These are phyloP conservation scores for Aethina tumida DNA, from an alignment of 1,140 invertebrate species.

Conservation along the genomic window DNA sequence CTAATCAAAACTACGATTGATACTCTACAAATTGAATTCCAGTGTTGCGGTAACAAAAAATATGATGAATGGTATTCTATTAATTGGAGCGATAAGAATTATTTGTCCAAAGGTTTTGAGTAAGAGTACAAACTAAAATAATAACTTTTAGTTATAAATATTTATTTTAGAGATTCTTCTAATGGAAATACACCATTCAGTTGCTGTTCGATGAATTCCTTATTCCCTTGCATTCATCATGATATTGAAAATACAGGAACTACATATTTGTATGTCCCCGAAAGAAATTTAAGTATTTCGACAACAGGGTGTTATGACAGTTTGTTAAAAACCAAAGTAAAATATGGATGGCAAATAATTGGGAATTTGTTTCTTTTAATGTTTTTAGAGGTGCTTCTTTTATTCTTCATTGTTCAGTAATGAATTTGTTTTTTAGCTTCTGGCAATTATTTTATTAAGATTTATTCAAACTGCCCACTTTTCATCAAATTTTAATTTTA, in stretches of 20 bases:
- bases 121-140: conserved; percentile 1
- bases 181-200: conserved; percentile 28
- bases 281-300: conserved; percentile 31
- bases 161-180: conserved; percentile 4
- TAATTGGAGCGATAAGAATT: conserved; percentile 26
- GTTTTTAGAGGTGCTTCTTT: conserved; percentile 17
- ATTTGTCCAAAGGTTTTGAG: neutral
- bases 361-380: conserved; percentile 22
- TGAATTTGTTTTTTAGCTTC: conserved; percentile 15
- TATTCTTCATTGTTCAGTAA: neutral
- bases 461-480: conserved; percentile 29
- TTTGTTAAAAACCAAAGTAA: conserved; percentile 21
- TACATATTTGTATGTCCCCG: conserved; percentile 27
- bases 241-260: conserved; percentile 25
- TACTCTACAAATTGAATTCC: conserved; percentile 31
- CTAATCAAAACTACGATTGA: conserved; percentile 29
- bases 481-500: conserved; percentile 17
- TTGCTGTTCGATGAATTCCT: conserved; percentile 31
- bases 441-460: conserved; percentile 16
- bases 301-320: conserved; percentile 26
- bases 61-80: conserved; percentile 34
- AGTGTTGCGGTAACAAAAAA: conserved; percentile 34
- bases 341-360: conserved; percentile 25
- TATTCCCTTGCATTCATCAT: conserved; percentile 34
- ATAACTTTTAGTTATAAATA: neutral